These are phyloP conservation scores for Amblyopsis hoosieri DNA, from an alignment of 2,797 vertebrate species.

Conservation along the genomic window DNA sequence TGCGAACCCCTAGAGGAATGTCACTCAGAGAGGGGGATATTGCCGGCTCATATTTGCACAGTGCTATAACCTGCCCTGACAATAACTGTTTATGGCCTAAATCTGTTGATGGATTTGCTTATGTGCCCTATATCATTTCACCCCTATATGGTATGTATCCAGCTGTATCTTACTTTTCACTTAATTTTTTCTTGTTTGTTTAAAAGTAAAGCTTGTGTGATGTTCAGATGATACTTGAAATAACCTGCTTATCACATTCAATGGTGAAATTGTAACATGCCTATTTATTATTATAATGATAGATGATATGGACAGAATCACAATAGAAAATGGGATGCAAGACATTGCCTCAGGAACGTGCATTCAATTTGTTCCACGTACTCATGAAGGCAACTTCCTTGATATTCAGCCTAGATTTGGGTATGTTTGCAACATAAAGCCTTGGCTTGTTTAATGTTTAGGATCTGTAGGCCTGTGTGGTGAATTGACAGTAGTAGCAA, in stretches of 20 bases:
- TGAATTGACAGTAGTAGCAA: neutral
- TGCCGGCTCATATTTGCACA: conserved; percentile 65
- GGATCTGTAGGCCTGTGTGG: neutral
- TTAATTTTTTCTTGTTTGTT: neutral
- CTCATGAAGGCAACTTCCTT: conserved; percentile 74
- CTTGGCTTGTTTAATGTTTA: neutral
- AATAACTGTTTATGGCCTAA: conserved; percentile 84
- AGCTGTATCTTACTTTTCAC: neutral
- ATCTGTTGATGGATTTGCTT: conserved; percentile 83
- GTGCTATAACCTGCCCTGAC: conserved; percentile 78
- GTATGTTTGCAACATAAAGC: conserved; percentile 53
- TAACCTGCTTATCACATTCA: neutral
- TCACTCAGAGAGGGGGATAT: conserved; percentile 83
- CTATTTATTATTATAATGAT: neutral
- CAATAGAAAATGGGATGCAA: conserved; percentile 80
- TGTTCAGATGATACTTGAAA: neutral
- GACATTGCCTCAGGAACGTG: conserved; percentile 77
- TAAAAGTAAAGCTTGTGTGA: neutral
- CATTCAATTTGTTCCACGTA: conserved; percentile 78
- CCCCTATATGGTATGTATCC: conserved; percentile 77
- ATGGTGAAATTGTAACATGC: neutral
- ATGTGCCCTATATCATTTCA: conserved; percentile 81
- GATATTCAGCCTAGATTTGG: conserved; percentile 76
- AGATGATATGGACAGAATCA: conserved; percentile 82
- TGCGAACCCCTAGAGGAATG: conserved; percentile 54